Evolutionary conservation across 1,140 invertebrate species (phyloP).

Genomic region (Ostrea denselamellosa): DNA sequence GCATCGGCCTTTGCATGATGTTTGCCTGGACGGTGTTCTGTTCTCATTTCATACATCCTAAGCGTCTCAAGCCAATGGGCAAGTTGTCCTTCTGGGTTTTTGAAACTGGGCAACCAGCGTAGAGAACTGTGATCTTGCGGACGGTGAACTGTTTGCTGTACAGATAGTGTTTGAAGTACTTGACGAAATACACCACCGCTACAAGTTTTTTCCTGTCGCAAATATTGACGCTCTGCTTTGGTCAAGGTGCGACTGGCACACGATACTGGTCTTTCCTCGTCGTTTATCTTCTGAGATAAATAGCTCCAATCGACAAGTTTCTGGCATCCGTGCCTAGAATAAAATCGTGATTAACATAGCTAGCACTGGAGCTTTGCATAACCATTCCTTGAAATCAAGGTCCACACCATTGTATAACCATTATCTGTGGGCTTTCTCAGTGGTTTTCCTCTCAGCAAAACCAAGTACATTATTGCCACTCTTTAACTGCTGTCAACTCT

Average conservation of each 20-base stretch:
- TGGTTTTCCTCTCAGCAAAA: too few species aligned
- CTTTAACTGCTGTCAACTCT: too few species aligned
- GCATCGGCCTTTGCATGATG: conserved; percentile 65
- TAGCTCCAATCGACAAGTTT: conserved; percentile 73
- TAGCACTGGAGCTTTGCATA: conserved; percentile 62
- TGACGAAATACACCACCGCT: background rate
- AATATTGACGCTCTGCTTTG: conserved; percentile 37
- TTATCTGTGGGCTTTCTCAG: too few species aligned
- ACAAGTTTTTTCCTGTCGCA: background rate
- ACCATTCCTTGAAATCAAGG: conserved; percentile 59
- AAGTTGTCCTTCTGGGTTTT: background rate
- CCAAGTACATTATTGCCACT: too few species aligned
- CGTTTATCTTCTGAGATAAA: conserved; percentile 73
- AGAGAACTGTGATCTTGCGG: background rate
- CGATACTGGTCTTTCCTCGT: conserved; percentile 38
- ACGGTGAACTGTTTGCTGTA: background rate
- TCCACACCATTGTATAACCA: too few species aligned
- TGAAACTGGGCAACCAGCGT: background rate
- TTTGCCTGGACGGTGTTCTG: conserved; percentile 58
- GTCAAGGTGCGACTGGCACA: conserved; percentile 24
- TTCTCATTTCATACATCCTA: conserved; percentile 60
- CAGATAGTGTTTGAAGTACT: conserved; percentile 9
- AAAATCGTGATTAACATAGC: conserved; percentile 66
- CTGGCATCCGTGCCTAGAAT: conserved; percentile 77
- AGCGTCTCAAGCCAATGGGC: conserved; percentile 63